Evolutionary conservation across 2,888 invertebrate species (phyloP).

Genomic region (Dilophus febrilis): DNA sequence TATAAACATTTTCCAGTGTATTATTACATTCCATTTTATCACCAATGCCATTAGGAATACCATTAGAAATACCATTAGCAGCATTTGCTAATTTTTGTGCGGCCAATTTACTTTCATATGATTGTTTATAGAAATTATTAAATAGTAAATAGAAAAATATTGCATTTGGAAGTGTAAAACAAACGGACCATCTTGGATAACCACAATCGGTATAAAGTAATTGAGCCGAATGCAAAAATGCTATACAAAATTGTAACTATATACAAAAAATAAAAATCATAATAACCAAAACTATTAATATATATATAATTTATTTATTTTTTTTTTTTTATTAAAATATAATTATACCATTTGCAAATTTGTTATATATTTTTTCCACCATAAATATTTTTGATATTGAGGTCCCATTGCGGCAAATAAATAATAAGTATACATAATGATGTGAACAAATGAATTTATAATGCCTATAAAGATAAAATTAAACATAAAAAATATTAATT

Average conservation of each 20-base stretch:
- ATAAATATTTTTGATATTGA: conserved; percentile 67
- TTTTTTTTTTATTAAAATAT: neutral
- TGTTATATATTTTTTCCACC: conserved; percentile 91
- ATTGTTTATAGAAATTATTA: conserved; percentile 75
- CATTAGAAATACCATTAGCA: too few species aligned
- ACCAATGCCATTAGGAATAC: too few species aligned
- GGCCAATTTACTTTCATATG: conserved; percentile 36
- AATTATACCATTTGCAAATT: conserved; percentile 74
- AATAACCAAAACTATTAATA: too few species aligned
- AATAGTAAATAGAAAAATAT: conserved; percentile 87
- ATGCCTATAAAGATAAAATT: conserved; percentile 37
- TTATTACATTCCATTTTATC: too few species aligned
- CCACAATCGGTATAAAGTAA: conserved; percentile 74
- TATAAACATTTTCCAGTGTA: too few species aligned
- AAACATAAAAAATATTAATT: neutral
- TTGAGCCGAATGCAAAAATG: conserved; percentile 73
- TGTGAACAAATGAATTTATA: conserved; percentile 87
- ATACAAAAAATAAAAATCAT: conserved; percentile 10
- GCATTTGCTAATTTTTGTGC: too few species aligned
- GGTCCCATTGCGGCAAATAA: conserved; percentile 80
- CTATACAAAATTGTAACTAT: conserved; percentile 77
- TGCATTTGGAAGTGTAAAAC: conserved; percentile 76
- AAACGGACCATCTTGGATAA: conserved; percentile 67
- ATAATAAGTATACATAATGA: conserved; percentile 89
- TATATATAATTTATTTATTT: too few species aligned